These are phyloP conservation scores for Paratrypauchen microcephalus DNA, from an alignment of 2,797 vertebrate genomes.

Conservation along the genomic window DNA sequence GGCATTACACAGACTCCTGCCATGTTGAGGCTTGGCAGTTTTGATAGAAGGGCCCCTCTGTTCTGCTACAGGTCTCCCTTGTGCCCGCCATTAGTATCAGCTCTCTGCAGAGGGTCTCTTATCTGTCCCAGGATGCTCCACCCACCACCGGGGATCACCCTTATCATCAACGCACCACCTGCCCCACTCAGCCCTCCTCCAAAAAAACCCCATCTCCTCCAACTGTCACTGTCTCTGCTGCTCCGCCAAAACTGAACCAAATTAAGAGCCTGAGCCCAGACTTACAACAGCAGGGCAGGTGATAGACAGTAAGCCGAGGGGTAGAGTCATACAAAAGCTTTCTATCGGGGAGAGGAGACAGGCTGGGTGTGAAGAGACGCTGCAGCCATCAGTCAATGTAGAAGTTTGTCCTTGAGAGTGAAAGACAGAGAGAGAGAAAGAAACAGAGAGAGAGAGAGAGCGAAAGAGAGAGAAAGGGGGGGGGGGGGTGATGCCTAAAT, in stretches of 20 bases:
- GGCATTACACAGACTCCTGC: background rate
- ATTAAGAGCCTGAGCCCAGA: slow-evolving; percentile 30
- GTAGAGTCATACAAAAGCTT: slow-evolving; percentile 21
- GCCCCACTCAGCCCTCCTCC: slow-evolving; percentile 12
- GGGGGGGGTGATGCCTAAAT: slow-evolving; percentile 1
- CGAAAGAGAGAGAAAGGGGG: background rate
- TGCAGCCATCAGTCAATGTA: slow-evolving; percentile 22
- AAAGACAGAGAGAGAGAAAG: background rate
- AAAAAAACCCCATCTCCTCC: slow-evolving; percentile 25
- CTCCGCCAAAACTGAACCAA: slow-evolving; percentile 18
- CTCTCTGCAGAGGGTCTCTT: slow-evolving; percentile 64
- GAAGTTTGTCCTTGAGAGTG: slow-evolving; percentile 47
- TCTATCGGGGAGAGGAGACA: slow-evolving; percentile 27
- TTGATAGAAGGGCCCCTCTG: slow-evolving; percentile 39
- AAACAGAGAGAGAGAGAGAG: no score
- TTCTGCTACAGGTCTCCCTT: slow-evolving; percentile 53
- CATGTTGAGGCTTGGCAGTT: background rate
- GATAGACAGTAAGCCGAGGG: slow-evolving; percentile 14
- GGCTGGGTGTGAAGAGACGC: slow-evolving; percentile 21
- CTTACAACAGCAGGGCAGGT: background rate
- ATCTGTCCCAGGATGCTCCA: slow-evolving; percentile 74
- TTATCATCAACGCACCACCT: slow-evolving; percentile 75
- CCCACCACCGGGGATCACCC: slow-evolving; percentile 72
- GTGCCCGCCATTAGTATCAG: slow-evolving; percentile 73
- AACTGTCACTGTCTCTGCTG: slow-evolving; percentile 19